Conservation (phyloP, 2,113 vertebrate species). For the Mohoua ochrocephala region DNA sequence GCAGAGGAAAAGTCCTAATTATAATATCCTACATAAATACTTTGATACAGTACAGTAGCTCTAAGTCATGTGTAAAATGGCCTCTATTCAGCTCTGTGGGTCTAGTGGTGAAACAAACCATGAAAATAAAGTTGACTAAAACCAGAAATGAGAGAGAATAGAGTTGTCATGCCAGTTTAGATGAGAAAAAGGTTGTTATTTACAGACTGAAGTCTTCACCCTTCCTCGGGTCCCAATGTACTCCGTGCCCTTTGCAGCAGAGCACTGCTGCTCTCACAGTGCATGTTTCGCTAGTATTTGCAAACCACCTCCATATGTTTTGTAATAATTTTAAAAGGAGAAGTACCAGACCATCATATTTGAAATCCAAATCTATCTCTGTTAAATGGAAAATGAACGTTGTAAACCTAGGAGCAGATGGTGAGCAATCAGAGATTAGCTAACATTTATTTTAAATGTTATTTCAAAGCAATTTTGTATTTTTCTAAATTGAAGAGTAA, state of each 20-base stretch:
- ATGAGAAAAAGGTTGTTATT: neutral
- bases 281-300: neutral
- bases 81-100: neutral
- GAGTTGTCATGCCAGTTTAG: neutral
- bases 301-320: neutral
- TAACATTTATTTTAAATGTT: neutral
- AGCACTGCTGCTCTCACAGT: neutral
- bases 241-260: neutral
- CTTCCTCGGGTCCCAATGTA: neutral
- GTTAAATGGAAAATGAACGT: neutral
- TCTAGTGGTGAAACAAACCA: neutral
- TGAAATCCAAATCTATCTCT: neutral
- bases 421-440: neutral
- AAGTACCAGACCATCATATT: neutral
- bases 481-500: neutral
- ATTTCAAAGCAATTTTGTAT: neutral
- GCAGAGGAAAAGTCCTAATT: neutral
- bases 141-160: neutral
- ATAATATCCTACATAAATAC: neutral
- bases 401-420: neutral
- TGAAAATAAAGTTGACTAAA: neutral
- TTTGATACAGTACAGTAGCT: neutral
- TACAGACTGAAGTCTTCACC: neutral
- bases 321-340: neutral
- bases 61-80: neutral